Conservation (phyloP, 2,888 invertebrate species). For the Habrosyne pyritoides region DNA sequence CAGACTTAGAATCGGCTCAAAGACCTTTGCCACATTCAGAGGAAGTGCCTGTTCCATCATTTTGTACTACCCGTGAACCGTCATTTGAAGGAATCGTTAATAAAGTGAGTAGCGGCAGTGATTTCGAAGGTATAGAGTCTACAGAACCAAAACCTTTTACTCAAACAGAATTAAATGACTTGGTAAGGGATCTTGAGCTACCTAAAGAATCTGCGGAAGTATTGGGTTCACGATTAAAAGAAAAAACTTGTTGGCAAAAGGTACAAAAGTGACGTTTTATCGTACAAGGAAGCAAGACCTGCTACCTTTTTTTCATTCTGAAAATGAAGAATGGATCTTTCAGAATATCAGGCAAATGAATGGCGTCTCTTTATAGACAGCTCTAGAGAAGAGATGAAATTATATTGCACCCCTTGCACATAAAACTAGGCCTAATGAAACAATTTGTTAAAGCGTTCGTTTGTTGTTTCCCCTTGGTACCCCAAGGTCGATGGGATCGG, state of each 20-base stretch:
- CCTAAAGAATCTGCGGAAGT: slow-evolving; percentile 10
- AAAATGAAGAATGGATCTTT: slow-evolving; percentile 9
- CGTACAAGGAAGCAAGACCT: slow-evolving; percentile 5
- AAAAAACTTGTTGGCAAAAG: neutral
- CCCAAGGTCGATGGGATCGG: slow-evolving; percentile 38
- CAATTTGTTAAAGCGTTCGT: too few species aligned
- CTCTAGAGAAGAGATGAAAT: slow-evolving; percentile 1
- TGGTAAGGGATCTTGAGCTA: slow-evolving; percentile 9
- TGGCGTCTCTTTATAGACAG: slow-evolving; percentile 14
- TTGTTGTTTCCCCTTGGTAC: too few species aligned
- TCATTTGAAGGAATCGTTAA: neutral
- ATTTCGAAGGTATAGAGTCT: neutral
- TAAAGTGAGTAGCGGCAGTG: neutral
- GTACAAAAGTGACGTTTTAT: neutral
- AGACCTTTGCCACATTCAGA: neutral
- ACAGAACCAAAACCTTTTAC: slow-evolving; percentile 4
- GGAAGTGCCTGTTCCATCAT: neutral
- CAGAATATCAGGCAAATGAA: slow-evolving; percentile 1
- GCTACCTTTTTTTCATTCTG: slow-evolving; percentile 3
- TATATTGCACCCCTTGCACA: too few species aligned
- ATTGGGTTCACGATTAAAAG: slow-evolving; percentile 10
- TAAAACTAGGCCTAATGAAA: too few species aligned
- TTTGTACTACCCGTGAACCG: neutral
- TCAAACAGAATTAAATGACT: slow-evolving; percentile 11
- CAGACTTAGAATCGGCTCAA: neutral